Percentiles rank a stretch among this genome's conserved stretches.
Conservation (phyloP, 2,888 invertebrate genomes). For the Pharmacophagus antenor region DNA sequence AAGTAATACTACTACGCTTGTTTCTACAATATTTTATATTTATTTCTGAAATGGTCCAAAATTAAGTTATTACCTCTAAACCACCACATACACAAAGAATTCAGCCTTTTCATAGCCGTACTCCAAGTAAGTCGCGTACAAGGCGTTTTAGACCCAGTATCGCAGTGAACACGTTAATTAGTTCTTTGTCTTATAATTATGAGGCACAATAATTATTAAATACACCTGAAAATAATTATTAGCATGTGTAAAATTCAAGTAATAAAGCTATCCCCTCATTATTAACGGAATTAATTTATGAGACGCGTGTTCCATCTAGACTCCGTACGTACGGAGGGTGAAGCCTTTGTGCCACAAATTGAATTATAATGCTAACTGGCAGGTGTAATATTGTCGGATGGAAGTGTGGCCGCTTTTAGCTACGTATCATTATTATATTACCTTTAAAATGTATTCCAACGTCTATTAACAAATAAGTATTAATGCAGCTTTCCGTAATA, state of each 20-base stretch:
- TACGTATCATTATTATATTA: constrained; percentile 7
- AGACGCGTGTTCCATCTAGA: constrained; percentile 21
- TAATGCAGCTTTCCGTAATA: not conserved
- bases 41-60: too few relatives aligned
- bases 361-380: constrained; percentile 21
- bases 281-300: constrained; percentile 21
- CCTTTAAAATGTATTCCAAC: not conserved
- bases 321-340: constrained; percentile 1
- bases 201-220: too few relatives aligned
- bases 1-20: too few relatives aligned
- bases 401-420: constrained; percentile 14
- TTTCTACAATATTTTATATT: too few relatives aligned
- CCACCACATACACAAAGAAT: too few relatives aligned
- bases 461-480: not conserved
- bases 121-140: too few relatives aligned
- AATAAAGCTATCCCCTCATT: constrained; percentile 9
- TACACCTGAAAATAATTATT: too few relatives aligned
- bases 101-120: too few relatives aligned
- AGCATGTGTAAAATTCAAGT: constrained; percentile 12
- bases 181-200: too few relatives aligned
- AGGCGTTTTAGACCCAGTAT: too few relatives aligned
- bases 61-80: too few relatives aligned
- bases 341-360: constrained; percentile 27
- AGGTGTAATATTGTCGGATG: constrained; percentile 24
- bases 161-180: too few relatives aligned